Base-by-base conservation (phyloP, 2,113 vertebrate genomes). In the Corvus moneduloides region DNA sequence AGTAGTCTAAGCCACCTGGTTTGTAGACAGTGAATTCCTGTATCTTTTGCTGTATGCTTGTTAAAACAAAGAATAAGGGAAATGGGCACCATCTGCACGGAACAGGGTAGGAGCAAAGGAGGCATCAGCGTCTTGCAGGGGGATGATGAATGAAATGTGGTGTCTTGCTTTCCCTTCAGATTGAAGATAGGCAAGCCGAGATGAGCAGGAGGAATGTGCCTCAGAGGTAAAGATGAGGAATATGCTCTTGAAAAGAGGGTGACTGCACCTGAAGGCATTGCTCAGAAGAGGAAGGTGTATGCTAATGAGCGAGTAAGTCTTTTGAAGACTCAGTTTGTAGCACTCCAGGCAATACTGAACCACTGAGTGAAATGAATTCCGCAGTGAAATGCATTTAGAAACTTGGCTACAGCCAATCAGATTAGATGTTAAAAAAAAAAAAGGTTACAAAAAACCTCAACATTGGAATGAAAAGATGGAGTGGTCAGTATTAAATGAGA, bases 291-390 rank as follows among this genome's bases (percentile, higher is more conserved):
- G 67, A 83, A 83, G 76, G 72, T 74, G 72, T 71, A 83, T 93
- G 75, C 79, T 91, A 74, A 95, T 87, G 64, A 66, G 39, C 63
- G 8, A 84, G 61, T 83, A 10, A 85, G 54, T 64, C 74, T 91
- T 90, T 87, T 93, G 79, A 93, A 94, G 74, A 35, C 59, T 88
- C 52, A 61, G 51, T 92, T 93, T 95, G 79, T 91, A 88, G 59
- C 85, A 85, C 91, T 94, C 22, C 27, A 4, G 96, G 90, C 90
- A 22, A 81, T 43, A 11, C 28, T 2, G 8, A 96, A 78, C 59
- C 76, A 49, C 68, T 55, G 51, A 51, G 28, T 51, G 19, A 92
- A 93, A 75, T 84, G 4, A 68, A 58, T 93, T 96, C 67, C 69
- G 55, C 72, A 51, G 75, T 62, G 66, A 96, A 89, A 28, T 32